phyloP scores from a whole-genome alignment of 2,113 vertebrate species.

The Sclerurus mexicanus region DNA sequence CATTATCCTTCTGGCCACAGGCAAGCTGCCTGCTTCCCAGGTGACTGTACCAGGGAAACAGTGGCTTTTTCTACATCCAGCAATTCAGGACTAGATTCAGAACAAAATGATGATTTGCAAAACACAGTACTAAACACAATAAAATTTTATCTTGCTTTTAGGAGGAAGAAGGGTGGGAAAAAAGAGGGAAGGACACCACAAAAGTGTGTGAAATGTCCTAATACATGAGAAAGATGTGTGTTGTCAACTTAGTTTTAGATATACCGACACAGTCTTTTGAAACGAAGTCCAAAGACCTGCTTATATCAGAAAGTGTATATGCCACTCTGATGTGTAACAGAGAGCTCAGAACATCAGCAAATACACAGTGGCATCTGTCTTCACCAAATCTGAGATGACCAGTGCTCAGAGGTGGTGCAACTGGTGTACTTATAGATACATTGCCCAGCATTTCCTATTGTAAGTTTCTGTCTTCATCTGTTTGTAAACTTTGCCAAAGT shows the following conservation, averaged over 20 bases:
- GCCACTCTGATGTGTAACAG: neutral
- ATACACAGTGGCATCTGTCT: neutral
- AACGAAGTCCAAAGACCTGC: neutral
- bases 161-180: accelerated
- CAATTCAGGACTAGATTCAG: neutral
- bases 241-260: neutral
- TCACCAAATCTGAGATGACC: neutral
- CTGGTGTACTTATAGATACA: neutral
- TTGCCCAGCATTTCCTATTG: neutral
- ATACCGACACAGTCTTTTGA: neutral
- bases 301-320: neutral
- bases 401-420: neutral
- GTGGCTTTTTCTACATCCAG: neutral
- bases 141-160: neutral
- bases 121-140: neutral
- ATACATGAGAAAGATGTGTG: accelerated
- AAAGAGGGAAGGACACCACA: neutral
- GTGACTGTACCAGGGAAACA: neutral
- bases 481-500: neutral
- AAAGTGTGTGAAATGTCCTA: neutral
- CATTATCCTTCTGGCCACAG: neutral
- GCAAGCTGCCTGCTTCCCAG: neutral
- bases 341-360: neutral
- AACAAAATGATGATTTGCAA: neutral
- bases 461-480: neutral